Conservation (phyloP, 2,888 invertebrate genomes). For the Epirrhoe alternata region DNA sequence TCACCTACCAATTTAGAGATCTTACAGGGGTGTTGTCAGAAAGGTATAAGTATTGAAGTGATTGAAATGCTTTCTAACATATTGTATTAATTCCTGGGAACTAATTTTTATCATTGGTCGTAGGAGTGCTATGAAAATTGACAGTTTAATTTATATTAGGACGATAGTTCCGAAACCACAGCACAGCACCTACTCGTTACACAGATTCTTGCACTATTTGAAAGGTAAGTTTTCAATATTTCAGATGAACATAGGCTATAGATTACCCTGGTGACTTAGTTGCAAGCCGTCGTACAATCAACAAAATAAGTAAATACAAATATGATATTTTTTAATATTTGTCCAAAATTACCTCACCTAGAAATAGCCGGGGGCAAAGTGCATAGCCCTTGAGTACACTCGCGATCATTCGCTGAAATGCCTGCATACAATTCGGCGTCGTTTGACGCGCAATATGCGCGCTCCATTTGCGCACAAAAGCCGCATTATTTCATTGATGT, state of each 20-base stretch:
- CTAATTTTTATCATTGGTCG: no score
- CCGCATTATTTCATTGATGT: conserved; percentile 64
- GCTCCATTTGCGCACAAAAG: conserved; percentile 58
- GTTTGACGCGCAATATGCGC: conserved; percentile 68
- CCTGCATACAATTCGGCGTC: conserved; percentile 66
- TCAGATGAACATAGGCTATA: no score
- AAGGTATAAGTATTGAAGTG: background rate
- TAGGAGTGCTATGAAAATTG: no score
- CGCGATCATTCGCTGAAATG: conserved; percentile 40
- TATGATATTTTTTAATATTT: background rate
- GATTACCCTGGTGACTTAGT: no score
- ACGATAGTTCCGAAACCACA: no score
- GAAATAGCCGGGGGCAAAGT: background rate
- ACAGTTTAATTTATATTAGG: no score
- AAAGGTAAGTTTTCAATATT: no score
- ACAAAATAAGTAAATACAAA: no score
- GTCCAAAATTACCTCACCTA: background rate
- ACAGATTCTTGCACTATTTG: no score
- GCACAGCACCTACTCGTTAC: no score
- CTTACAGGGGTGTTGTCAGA: conserved; percentile 43
- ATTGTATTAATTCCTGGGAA: no score
- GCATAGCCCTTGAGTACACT: conserved; percentile 6
- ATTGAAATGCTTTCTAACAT: background rate
- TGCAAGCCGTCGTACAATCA: no score
- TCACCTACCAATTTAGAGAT: conserved; percentile 74